Evolutionary conservation across 2,113 vertebrate species (phyloP).

Genomic region (Xenopus borealis): DNA sequence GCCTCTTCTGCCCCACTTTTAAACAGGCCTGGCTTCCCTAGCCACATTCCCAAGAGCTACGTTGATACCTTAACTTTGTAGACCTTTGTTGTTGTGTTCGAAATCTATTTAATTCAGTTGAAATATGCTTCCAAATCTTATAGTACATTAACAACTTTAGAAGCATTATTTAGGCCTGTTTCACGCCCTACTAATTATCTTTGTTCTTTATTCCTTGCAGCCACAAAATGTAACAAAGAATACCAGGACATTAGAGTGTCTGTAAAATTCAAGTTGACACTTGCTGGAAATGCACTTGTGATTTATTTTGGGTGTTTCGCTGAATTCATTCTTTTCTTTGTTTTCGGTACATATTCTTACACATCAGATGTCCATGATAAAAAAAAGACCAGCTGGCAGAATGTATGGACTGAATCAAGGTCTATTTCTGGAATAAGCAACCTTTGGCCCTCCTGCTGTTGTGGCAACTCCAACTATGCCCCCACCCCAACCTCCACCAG

Average conservation of each 20-base stretch:
- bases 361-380: slow-evolving; percentile 20
- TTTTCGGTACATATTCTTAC: neutral
- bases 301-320: slow-evolving; percentile 10
- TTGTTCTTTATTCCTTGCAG: neutral
- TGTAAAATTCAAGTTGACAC: slow-evolving; percentile 9
- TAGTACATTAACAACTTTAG: neutral
- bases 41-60: too few species aligned
- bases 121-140: neutral
- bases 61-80: too few species aligned
- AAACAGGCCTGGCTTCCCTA: too few species aligned
- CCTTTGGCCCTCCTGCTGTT: too few species aligned
- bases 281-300: slow-evolving; percentile 3
- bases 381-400: slow-evolving; percentile 21
- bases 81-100: too few species aligned
- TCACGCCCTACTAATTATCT: neutral
- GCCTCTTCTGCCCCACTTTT: too few species aligned
- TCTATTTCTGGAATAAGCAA: neutral
- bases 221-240: slow-evolving; percentile 7
- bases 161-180: slow-evolving; percentile 1
- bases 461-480: too few species aligned
- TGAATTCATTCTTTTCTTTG: neutral
- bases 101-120: neutral
- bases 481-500: too few species aligned
- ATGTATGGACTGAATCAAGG: slow-evolving; percentile 1
- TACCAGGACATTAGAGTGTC: slow-evolving; percentile 9